Percentiles rank a stretch among this genome's conserved stretches.
These are phyloP conservation scores for Coenonympha glycerion DNA, from an alignment of 2,888 invertebrate genomes.

Conservation along the genomic window DNA sequence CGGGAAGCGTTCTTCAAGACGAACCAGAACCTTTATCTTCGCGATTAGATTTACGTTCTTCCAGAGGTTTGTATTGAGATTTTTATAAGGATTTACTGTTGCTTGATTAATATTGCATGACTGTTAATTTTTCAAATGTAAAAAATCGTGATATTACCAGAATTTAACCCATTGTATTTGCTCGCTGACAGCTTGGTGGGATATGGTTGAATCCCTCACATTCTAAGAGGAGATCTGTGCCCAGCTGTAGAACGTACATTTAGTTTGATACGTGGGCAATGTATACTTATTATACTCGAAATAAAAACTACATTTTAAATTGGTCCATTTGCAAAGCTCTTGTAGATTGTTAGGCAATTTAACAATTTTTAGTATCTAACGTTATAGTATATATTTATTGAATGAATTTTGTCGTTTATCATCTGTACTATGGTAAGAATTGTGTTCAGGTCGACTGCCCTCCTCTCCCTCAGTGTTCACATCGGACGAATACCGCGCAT, in stretches of 20 bases:
- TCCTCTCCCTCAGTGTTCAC: constrained; percentile 82
- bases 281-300: no score
- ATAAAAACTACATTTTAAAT: no score
- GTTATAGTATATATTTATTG: not conserved
- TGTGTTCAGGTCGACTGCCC: constrained; percentile 56
- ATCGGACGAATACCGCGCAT: constrained; percentile 94
- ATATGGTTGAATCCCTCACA: no score
- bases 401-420: not conserved
- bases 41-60: constrained; percentile 69
- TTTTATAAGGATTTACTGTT: not conserved
- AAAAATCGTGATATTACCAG: no score
- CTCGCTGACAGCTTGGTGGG: no score
- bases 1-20: constrained; percentile 67
- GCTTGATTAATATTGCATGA: not conserved
- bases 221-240: no score
- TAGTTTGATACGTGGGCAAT: no score
- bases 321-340: no score
- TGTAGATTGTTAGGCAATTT: no score
- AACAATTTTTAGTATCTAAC: no score
- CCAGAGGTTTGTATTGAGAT: constrained; percentile 52
- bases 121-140: not conserved
- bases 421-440: constrained; percentile 1
- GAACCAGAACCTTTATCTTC: constrained; percentile 69
- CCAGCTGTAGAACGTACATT: no score
- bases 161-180: no score